These are phyloP conservation scores for Aspidiotus destructor DNA, from an alignment of 2,888 invertebrate species.

Conservation along the genomic window DNA sequence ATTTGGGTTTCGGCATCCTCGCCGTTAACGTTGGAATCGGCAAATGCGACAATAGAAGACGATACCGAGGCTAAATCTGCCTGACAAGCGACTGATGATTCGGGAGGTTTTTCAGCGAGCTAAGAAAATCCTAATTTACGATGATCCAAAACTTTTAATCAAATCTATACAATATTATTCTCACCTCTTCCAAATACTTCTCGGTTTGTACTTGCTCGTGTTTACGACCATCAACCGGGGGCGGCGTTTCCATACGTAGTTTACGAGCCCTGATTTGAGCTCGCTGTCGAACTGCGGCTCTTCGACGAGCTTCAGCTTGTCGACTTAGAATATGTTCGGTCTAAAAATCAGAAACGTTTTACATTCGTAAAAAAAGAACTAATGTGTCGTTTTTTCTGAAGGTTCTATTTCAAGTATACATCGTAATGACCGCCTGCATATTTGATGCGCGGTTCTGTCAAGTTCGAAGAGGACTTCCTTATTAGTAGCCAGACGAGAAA, in stretches of 20 bases:
- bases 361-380: neutral
- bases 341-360: neutral
- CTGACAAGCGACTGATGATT: conserved; percentile 21
- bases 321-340: conserved; percentile 39
- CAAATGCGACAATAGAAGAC: neutral
- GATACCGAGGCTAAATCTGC: conserved; percentile 7
- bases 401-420: neutral
- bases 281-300: conserved; percentile 63
- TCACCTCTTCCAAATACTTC: conserved; percentile 72
- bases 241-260: conserved; percentile 57
- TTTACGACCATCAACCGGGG: conserved; percentile 68
- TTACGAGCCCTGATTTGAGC: conserved; percentile 46
- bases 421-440: too few relatives aligned
- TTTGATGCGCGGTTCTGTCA: too few relatives aligned
- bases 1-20: conserved; percentile 24
- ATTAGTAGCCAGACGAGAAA: too few relatives aligned
- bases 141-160: too few relatives aligned
- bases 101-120: conserved; percentile 22
- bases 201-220: conserved; percentile 87
- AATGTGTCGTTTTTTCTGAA: neutral
- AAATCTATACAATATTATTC: conserved; percentile 4
- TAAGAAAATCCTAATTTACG: neutral
- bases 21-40: neutral
- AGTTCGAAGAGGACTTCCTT: too few relatives aligned
- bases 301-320: conserved; percentile 57